phyloP scores from a whole-genome alignment of 1,140 invertebrate species.

The Caenorhabditis briggsae region DNA sequence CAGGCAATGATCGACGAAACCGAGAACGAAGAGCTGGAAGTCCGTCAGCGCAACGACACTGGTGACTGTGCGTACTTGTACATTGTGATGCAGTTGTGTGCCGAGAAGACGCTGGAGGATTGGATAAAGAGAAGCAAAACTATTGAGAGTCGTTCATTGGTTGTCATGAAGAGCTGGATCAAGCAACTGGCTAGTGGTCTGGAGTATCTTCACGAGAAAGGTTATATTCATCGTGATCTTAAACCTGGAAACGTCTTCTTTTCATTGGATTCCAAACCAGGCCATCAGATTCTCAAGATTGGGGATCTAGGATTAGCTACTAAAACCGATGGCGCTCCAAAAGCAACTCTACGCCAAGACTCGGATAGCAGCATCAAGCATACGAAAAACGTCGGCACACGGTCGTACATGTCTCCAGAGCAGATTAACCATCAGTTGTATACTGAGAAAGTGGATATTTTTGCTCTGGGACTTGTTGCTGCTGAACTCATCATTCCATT shows the following conservation, averaged over 20 bases:
- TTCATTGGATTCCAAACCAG: constrained; percentile 79
- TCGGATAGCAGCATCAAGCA: constrained; percentile 79
- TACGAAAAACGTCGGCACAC: constrained; percentile 87
- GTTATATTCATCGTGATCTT: constrained; percentile 92
- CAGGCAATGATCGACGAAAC: constrained; percentile 58
- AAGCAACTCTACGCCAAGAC: constrained; percentile 68
- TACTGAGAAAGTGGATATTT: constrained; percentile 95
- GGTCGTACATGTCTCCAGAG: constrained; percentile 97
- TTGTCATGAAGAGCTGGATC: constrained; percentile 81
- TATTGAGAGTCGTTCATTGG: constrained; percentile 35
- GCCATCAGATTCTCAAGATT: constrained; percentile 89
- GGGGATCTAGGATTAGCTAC: constrained; percentile 97
- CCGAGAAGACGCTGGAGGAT: constrained; percentile 88
- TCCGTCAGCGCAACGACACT: constrained; percentile 61
- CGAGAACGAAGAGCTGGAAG: constrained; percentile 60
- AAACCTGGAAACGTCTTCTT: constrained; percentile 98
- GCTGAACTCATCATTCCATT: constrained; percentile 92
- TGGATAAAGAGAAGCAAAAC: constrained; percentile 82
- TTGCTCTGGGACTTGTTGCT: constrained; percentile 91
- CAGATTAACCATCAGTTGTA: constrained; percentile 84
- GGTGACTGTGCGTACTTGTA: constrained; percentile 85
- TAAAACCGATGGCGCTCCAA: constrained; percentile 80
- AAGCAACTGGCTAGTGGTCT: constrained; percentile 93
- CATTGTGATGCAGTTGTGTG: constrained; percentile 96
- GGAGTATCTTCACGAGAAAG: constrained; percentile 91